These are phyloP conservation scores for Trichosurus vulpecula DNA, from an alignment of 2,797 vertebrate species.

Conservation along the genomic window DNA sequence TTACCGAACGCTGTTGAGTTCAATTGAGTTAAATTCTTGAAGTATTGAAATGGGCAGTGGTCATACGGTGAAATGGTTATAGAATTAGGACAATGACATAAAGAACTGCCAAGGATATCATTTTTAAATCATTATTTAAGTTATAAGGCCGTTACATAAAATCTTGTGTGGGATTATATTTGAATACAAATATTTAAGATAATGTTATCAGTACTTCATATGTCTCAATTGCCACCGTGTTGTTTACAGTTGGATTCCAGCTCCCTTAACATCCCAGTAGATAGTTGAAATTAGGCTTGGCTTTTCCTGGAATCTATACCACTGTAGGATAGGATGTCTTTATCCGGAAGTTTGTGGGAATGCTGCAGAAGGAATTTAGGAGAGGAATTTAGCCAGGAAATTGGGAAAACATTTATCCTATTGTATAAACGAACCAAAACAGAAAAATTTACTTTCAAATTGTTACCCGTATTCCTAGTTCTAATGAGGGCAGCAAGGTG, in stretches of 20 bases:
- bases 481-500: not conserved
- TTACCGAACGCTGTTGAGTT: not conserved
- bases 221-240: conserved; percentile 63
- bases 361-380: conserved; percentile 24
- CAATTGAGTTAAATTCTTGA: not conserved
- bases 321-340: conserved; percentile 36
- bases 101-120: conserved; percentile 27
- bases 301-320: not conserved
- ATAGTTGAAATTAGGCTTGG: not conserved
- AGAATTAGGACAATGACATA: conserved; percentile 36
- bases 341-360: not conserved
- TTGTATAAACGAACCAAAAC: conserved; percentile 5
- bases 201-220: conserved; percentile 46
- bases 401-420: conserved; percentile 13
- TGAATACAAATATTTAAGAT: conserved; percentile 57
- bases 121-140: conserved; percentile 42
- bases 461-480: not conserved
- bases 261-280: conserved; percentile 21
- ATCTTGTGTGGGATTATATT: conserved; percentile 30
- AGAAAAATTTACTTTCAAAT: not conserved
- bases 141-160: conserved; percentile 10
- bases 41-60: not conserved
- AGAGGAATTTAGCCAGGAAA: not conserved
- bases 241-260: conserved; percentile 36
- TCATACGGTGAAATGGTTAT: not conserved